A percentile compares a stretch with the other conserved stretches of the same genome.
These are phyloP conservation scores for Harpalus rufipes DNA, from an alignment of 2,888 invertebrate genomes.

Conservation along the genomic window DNA sequence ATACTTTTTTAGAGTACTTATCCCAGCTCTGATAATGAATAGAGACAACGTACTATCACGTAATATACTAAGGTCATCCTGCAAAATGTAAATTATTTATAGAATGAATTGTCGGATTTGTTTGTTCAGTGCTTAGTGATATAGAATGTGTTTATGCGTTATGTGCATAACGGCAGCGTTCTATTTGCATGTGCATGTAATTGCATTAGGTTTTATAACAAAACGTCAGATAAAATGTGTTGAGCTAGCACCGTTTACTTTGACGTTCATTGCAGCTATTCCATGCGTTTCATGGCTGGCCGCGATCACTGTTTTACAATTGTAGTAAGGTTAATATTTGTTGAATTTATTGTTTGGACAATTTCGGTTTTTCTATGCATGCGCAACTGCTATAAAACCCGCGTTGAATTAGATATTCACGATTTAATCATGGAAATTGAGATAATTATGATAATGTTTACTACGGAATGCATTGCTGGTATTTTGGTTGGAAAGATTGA, in stretches of 20 bases:
- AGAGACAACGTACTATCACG: not conserved
- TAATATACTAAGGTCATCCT: not conserved
- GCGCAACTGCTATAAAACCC: conserved; percentile 2
- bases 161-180: not conserved
- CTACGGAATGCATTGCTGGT: conserved; percentile 15
- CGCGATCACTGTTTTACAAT: conserved; percentile 34
- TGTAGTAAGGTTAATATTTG: conserved; percentile 46
- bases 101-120: not conserved
- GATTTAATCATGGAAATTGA: conserved; percentile 42
- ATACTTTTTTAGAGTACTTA: no score
- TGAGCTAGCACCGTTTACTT: conserved; percentile 40
- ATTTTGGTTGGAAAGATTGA: conserved; percentile 20
- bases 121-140: not conserved
- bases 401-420: conserved; percentile 33
- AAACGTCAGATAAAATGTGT: conserved; percentile 56
- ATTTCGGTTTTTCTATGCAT: conserved; percentile 30
- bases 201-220: conserved; percentile 53
- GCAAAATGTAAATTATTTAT: not conserved
- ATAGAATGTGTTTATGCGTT: conserved; percentile 33
- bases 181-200: conserved; percentile 50
- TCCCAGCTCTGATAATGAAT: no score
- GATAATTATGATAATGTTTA: conserved; percentile 48
- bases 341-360: conserved; percentile 34
- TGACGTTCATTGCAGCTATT: conserved; percentile 52
- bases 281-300: conserved; percentile 28